Base-by-base conservation (phyloP, 2,888 invertebrate species). In the Mechanitis messenoides region DNA sequence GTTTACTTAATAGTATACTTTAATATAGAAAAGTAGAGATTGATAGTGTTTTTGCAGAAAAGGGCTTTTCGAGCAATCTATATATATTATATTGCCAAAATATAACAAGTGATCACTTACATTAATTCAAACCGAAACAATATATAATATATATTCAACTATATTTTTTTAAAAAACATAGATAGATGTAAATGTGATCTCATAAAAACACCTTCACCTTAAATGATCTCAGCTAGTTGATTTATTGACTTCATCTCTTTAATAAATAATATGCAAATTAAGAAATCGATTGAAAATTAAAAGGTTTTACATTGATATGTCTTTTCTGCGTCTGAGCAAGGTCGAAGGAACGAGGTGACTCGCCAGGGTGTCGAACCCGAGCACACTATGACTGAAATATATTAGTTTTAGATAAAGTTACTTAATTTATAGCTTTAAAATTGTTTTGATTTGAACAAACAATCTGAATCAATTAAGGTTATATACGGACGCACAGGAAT, bases 351-450 rank as follows among this genome's bases (percentile, higher is more conserved):
- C 58, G 55, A 33, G 9, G 20, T n/a, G 53, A 11, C 46, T 31
- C 20, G 31, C 55, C 7, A 55, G 58, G 58, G 55, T 59, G 55
- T 61, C 54, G 57, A 57, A 55, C 57, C 55, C 58, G 50, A 55
- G 28, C 55, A 53, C 59, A 47, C 53, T 28, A 55, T 20, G 35
- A 12, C 12, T 45, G 11, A 47, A n/a, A 65, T 45, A 53, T 65
- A 62, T 62, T 58, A 53, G 53, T 33, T 55, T 33, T 12, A 65
- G 64, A 65, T 65, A 62, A 60, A 59, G 33, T 45, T 42, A 58
- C 56, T 60, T 65, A 54, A 63, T 65, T 65, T 60, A 65, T 60
- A 59, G 63, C 56, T 58, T 63, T 55, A 56, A 56, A 33, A 53
- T 56, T 46, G 53, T 53, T 54, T 54, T 46, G 55, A 58, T 31